Percentiles rank a stretch among this genome's conserved stretches.
These are phyloP conservation scores for Teleogryllus oceanicus DNA, from an alignment of 2,888 invertebrate species.

Conservation along the genomic window DNA sequence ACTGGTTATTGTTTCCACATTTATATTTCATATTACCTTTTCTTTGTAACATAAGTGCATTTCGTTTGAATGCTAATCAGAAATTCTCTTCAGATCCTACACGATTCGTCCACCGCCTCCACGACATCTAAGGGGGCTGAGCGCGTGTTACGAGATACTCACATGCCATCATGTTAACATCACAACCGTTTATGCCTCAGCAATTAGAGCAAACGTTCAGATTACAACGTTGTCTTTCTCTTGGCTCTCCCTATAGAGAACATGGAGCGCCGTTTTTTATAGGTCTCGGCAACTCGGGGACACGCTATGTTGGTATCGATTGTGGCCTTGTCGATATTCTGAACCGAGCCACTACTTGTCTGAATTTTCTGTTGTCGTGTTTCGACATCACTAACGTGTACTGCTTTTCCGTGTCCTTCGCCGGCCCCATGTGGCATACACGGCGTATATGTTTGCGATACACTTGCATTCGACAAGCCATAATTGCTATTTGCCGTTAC, in stretches of 20 bases:
- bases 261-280: conserved; percentile 12
- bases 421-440: neutral
- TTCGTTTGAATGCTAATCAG: no score
- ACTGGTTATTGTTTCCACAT: no score
- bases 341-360: neutral
- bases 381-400: neutral
- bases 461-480: no score
- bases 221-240: neutral
- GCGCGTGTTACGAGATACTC: conserved; percentile 18
- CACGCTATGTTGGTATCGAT: conserved; percentile 6
- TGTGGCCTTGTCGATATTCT: neutral
- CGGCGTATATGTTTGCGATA: neutral
- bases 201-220: neutral
- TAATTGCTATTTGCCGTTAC: no score
- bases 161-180: conserved; percentile 7
- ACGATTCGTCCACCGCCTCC: no score
- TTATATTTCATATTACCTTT: no score
- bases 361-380: neutral
- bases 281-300: conserved; percentile 18
- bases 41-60: no score
- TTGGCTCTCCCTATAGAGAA: neutral
- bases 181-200: neutral
- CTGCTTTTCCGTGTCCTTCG: neutral
- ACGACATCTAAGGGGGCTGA: neutral
- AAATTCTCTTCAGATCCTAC: no score